Evolutionary conservation across 2,888 invertebrate species (phyloP), one percentile per base, ranked within the genome.

Genomic region (Lumbricus terrestris): DNA sequence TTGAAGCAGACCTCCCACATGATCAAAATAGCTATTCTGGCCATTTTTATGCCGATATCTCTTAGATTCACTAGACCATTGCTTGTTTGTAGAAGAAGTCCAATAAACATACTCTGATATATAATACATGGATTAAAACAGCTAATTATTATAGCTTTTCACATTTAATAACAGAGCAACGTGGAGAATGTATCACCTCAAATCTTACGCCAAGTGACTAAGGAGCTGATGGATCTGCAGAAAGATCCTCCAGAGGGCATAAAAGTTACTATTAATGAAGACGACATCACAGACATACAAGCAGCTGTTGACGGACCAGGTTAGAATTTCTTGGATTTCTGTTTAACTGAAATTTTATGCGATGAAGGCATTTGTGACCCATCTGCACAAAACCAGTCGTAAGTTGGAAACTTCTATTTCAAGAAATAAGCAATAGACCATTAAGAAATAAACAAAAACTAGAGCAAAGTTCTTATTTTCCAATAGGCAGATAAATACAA

Each of bases 171-270:
- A 88, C 91, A 93, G 93, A 92, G 93, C 88, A 95, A 94, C 93
- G 94, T 98, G 93, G 98, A 98, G 96, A 98, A 98, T 96, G 96
- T 98, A 93, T 97, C 98, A 92, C 98, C 98, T 92, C 98, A 98
- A 96, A 97, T 97, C 92, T 97, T 98, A 91, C 96, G 97, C 92
- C 96, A 97, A 94, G 97, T 98, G 92, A 96, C 97, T 93, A 97
- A 97, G 94, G 98, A 98, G 96, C 96, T 98, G 96, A 97, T 97
- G 93, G 97, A 97, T 93, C 96, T 99, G 94, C 96, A 96, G 91
- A 96, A 96, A 92, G 96, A 96, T 93, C 97, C 98, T 92, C 97
- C 98, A 90, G 98, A 98, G 96, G 98, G 98, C 92, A 97, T 98
- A 92, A 97, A 97, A 96, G 96, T 98, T 93, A 96, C 97, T 95